phyloP scores from a whole-genome alignment of 2,113 vertebrate genomes.

The Baryphthengus martii region DNA sequence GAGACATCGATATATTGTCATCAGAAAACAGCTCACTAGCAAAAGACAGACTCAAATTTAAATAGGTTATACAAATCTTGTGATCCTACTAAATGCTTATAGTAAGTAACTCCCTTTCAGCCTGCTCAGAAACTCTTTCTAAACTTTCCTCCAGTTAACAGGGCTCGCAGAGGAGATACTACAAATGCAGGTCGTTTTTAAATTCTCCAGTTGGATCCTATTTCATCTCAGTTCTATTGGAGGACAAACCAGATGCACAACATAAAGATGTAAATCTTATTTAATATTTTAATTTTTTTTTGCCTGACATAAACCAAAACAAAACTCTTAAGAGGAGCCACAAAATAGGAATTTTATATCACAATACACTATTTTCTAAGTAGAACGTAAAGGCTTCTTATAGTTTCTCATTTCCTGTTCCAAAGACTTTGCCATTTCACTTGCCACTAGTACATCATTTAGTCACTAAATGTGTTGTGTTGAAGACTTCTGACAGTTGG shows the following conservation, averaged over 20 bases:
- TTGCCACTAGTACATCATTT: neutral
- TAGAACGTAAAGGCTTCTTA: neutral
- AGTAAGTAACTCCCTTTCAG: neutral
- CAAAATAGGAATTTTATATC: neutral
- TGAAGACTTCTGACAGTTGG: neutral
- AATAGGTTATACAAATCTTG: neutral
- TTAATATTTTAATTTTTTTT: neutral
- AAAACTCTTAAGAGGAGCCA: neutral
- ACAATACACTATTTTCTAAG: neutral
- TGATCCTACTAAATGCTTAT: neutral
- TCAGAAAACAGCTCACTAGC: neutral
- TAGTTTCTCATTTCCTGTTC: neutral
- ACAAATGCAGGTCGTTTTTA: neutral
- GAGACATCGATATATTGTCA: neutral
- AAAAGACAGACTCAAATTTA: neutral
- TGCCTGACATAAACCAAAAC: neutral
- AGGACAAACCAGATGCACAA: neutral
- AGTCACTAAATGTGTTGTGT: neutral
- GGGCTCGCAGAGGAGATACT: neutral
- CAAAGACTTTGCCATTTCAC: neutral
- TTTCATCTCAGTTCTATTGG: neutral
- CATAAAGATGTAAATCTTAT: neutral
- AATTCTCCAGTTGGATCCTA: neutral
- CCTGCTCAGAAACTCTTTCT: neutral
- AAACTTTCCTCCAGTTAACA: neutral